Evolutionary conservation across 2,113 vertebrate genomes (phyloP), one percentile per base, ranked within the genome.

Genomic region (Sorex araneus): DNA sequence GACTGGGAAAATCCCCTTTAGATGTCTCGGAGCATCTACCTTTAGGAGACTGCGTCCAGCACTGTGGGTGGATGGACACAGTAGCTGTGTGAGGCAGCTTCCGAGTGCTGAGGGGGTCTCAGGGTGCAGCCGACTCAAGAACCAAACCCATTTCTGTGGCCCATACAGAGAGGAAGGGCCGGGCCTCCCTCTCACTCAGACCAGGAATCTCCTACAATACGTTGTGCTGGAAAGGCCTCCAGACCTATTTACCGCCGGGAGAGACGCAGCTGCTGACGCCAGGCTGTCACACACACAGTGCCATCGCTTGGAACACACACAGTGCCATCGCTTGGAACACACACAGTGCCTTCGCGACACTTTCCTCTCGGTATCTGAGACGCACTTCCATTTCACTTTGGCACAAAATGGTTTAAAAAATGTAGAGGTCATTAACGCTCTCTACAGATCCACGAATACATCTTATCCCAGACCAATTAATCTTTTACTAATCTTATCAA

Each of bases 391-490:
- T 27, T n/a, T 36, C 3, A 79, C 13, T 64, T 40, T 15, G 32
- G 36, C 36, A 76, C 63, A 13, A 80, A 69, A 50, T 2, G 6
- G 15, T 64, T 91, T 88, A 10, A 82, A 60, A 21, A 66, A 83
- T 60, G 77, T 93, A 9, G 50, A 86, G 10, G 76, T 43, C 64
- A 6, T 76, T 92, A 89, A 19, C n/a, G 36, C 50, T 54, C 32
- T 89, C 85, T 77, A 69, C 45, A 88, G 78, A 36, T 8, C 66
- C 57, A 69, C n/a, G n/a, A 60, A 60, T 19, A 60, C 19, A 80
- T 54, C 86, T 75, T 75, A 70, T 83, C 88, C 57, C 10, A 85
- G 66, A 83, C 6, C 30, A 89, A 89, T 69, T 9, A 45, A 19
- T 30, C 27, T 36, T 8, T 70, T 69, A 75, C 1, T 60, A 19